phyloP scores from a whole-genome alignment of 2,797 vertebrate genomes.

The Diplodus puntazzo region DNA sequence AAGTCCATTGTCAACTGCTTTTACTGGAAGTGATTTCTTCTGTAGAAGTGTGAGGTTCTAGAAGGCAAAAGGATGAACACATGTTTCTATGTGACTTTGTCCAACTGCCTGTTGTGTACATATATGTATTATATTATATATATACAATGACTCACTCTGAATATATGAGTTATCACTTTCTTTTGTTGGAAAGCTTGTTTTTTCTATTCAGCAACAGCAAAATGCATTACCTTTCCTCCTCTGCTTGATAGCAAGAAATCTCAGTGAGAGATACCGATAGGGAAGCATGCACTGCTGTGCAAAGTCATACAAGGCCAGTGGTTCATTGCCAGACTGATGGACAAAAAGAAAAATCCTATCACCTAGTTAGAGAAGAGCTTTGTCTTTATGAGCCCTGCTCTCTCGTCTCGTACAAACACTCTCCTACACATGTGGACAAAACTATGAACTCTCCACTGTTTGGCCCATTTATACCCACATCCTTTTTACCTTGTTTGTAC shows the following conservation, averaged over 20 bases:
- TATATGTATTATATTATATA: background rate
- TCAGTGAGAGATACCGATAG: slow-evolving; percentile 14
- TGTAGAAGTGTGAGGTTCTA: background rate
- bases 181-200: slow-evolving; percentile 5
- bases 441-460: background rate
- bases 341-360: slow-evolving; percentile 59
- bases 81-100: background rate
- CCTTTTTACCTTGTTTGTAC: background rate
- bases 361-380: slow-evolving; percentile 56
- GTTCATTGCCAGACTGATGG: slow-evolving; percentile 73
- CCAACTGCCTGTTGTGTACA: background rate
- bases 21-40: background rate
- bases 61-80: background rate
- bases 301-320: slow-evolving; percentile 64
- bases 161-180: background rate
- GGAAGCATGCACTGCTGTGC: slow-evolving; percentile 13
- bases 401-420: slow-evolving; percentile 1
- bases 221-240: background rate
- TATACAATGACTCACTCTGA: background rate
- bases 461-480: background rate
- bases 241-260: background rate
- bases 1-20: background rate
- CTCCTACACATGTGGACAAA: background rate
- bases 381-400: slow-evolving; percentile 43
- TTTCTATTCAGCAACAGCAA: background rate